Evolutionary conservation across 2,888 invertebrate genomes (phyloP).

Genomic region (Epistrophella euchroma): DNA sequence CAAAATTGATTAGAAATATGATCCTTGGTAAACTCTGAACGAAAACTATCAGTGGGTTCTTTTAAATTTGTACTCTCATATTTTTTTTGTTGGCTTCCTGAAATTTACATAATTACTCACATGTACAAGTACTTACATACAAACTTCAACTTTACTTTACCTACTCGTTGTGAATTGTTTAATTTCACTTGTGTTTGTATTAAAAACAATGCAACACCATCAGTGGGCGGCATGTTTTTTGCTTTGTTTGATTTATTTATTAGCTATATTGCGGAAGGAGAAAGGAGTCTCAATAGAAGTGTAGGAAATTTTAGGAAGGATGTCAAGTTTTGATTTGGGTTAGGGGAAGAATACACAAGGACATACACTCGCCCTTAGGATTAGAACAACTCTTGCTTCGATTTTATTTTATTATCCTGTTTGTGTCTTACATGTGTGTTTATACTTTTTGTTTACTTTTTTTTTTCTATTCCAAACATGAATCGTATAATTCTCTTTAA

Average conservation of each 20-base stretch:
- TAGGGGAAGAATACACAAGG: neutral
- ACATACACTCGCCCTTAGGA: constrained; percentile 2
- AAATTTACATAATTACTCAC: neutral
- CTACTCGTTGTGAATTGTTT: neutral
- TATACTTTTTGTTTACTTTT: constrained; percentile 19
- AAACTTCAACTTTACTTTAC: neutral
- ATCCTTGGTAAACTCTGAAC: constrained; percentile 9
- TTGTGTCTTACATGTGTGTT: constrained; percentile 17
- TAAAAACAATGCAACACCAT: neutral
- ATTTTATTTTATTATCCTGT: constrained; percentile 20
- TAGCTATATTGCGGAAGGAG: neutral
- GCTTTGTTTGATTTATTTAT: constrained; percentile 22
- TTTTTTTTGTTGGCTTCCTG: neutral
- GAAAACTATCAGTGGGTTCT: neutral
- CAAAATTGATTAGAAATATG: constrained; percentile 17
- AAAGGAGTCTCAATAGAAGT: neutral
- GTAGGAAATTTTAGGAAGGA: neutral
- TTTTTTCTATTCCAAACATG: neutral
- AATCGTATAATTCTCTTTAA: neutral
- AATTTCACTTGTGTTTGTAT: neutral
- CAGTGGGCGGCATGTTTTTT: neutral
- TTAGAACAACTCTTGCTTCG: neutral
- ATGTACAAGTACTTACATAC: no score
- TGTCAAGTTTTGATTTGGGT: constrained; percentile 33
- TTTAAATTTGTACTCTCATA: neutral